A percentile compares a stretch with the other conserved stretches of the same genome.
phyloP scores from a whole-genome alignment of 2,888 invertebrate species.

The Adineta ricciae region DNA sequence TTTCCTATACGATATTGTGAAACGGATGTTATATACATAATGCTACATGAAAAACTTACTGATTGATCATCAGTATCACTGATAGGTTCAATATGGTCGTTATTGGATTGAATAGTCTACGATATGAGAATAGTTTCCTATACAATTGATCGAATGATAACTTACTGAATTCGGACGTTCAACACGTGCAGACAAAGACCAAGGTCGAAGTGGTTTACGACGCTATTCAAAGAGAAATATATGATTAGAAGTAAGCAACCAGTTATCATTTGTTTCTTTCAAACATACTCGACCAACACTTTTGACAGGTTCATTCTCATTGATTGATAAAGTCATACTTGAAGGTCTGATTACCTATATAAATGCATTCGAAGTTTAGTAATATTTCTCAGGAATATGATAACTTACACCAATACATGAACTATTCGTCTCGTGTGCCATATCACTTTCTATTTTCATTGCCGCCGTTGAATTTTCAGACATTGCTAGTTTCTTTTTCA shows the following conservation, averaged over 20 bases:
- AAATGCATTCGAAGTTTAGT: not conserved
- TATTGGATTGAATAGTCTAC: not conserved
- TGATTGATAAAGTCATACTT: not conserved
- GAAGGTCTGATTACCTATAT: not conserved
- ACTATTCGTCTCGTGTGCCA: not conserved
- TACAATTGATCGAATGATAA: not conserved
- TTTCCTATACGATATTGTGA: not conserved
- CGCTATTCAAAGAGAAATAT: not conserved
- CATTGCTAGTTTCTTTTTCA: not conserved
- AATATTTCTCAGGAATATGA: not conserved
- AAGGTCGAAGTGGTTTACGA: slow-evolving; percentile 15
- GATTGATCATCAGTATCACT: not conserved
- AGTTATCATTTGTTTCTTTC: not conserved
- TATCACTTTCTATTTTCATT: not conserved
- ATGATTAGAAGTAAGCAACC: not conserved
- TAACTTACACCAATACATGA: not conserved
- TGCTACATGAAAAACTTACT: not conserved
- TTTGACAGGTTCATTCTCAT: slow-evolving; percentile 13
- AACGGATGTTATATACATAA: not conserved
- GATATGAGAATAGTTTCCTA: not conserved
- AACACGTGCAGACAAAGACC: slow-evolving; percentile 17
- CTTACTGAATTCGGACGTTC: slow-evolving; percentile 4
- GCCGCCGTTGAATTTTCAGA: not conserved
- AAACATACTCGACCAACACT: not conserved
- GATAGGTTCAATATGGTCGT: not conserved